Percentiles rank a stretch among this genome's conserved stretches.
phyloP scores from a whole-genome alignment of 2,113 vertebrate species.

The Trinectes maculatus region DNA sequence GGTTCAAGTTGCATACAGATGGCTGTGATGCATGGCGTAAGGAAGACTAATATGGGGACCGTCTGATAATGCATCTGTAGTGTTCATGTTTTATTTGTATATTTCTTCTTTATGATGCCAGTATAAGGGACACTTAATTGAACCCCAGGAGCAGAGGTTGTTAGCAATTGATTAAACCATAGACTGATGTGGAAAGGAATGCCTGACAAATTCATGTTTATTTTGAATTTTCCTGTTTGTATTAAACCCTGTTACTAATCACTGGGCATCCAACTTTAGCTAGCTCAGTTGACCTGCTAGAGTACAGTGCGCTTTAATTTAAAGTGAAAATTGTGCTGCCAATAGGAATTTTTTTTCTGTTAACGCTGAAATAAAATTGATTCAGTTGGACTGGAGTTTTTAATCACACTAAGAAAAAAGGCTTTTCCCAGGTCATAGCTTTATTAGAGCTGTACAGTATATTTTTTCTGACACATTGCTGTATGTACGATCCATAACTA shows the following conservation, averaged over 20 bases:
- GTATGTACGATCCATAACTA: slow-evolving; percentile 27
- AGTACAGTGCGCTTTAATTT: slow-evolving; percentile 4
- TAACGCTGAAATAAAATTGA: slow-evolving; percentile 30
- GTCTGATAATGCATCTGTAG: background rate
- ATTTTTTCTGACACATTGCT: slow-evolving; percentile 21
- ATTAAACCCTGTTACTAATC: slow-evolving; percentile 18
- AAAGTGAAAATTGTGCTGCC: slow-evolving; percentile 18
- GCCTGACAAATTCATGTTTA: slow-evolving; percentile 21
- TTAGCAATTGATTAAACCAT: slow-evolving; percentile 9
- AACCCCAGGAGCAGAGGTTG: slow-evolving; percentile 24
- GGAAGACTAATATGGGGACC: background rate
- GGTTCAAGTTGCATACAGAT: slow-evolving; percentile 28
- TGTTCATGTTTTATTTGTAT: background rate
- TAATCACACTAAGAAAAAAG: slow-evolving; percentile 1
- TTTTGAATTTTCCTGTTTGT: slow-evolving; percentile 26
- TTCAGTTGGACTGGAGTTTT: background rate
- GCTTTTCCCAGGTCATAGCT: slow-evolving; percentile 19
- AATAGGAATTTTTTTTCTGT: slow-evolving; percentile 34
- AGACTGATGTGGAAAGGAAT: background rate
- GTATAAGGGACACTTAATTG: slow-evolving; percentile 22
- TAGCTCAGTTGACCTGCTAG: slow-evolving; percentile 31
- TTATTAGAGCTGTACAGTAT: slow-evolving; percentile 61
- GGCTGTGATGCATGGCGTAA: slow-evolving; percentile 4
- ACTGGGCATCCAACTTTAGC: slow-evolving; percentile 28
- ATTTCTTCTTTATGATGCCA: slow-evolving; percentile 21